Conservation (phyloP, 2,797 vertebrate genomes). For the Channa striata region DNA sequence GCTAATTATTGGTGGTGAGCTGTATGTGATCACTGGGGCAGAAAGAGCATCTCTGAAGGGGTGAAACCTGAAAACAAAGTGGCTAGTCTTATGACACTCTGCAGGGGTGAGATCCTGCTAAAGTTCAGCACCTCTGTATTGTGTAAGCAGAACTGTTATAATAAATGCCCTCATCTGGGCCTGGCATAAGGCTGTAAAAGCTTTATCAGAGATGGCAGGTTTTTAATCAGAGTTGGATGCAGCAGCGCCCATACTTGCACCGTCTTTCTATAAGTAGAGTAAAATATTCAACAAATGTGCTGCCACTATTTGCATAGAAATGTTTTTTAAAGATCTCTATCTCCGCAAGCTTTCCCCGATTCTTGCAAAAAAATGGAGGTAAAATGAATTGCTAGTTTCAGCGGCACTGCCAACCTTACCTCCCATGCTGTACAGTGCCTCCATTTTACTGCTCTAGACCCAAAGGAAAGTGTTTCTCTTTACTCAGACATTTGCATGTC, state of each 20-base stretch:
- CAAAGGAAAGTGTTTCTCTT: conserved; percentile 64
- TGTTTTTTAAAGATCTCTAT: not conserved
- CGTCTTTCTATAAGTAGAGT: not conserved
- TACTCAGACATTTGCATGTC: conserved; percentile 68
- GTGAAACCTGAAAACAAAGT: conserved; percentile 80
- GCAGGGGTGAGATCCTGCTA: conserved; percentile 80
- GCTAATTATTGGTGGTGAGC: conserved; percentile 82
- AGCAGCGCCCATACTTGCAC: not conserved
- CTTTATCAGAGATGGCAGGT: conserved; percentile 43
- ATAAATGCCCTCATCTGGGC: conserved; percentile 72
- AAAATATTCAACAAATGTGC: conserved; percentile 6
- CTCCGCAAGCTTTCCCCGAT: conserved; percentile 8
- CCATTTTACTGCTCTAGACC: conserved; percentile 69
- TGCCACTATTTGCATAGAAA: not conserved
- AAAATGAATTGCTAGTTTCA: conserved; percentile 36
- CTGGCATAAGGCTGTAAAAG: conserved; percentile 38
- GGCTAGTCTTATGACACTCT: conserved; percentile 84
- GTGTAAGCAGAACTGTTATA: conserved; percentile 78
- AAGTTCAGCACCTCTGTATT: conserved; percentile 83
- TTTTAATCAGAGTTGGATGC: conserved; percentile 2
- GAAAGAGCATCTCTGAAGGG: conserved; percentile 83
- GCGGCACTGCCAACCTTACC: conserved; percentile 36
- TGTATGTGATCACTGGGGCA: conserved; percentile 81
- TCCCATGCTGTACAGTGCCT: conserved; percentile 59
- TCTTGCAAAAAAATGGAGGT: conserved; percentile 20